Percentiles rank a stretch among this genome's conserved stretches.
Conservation (phyloP, 1,140 invertebrate species). For the Drosophila yakuba region DNA sequence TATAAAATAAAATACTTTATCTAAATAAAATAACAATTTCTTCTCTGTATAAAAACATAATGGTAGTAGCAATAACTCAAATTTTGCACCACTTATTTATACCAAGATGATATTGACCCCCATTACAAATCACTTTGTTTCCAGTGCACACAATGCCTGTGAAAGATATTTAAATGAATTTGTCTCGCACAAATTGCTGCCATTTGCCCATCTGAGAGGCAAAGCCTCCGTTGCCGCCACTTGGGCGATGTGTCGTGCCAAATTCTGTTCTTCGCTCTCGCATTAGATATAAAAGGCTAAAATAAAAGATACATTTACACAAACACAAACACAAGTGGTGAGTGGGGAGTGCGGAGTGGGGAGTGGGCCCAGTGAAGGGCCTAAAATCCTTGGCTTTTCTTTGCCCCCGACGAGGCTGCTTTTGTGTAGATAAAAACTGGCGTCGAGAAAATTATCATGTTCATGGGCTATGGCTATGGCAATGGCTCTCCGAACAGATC, state of each 20-base stretch:
- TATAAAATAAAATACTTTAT: no score
- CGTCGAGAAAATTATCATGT: constrained; percentile 83
- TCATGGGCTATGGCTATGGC: constrained; percentile 62
- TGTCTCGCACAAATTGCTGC: constrained; percentile 82
- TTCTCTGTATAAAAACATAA: neutral
- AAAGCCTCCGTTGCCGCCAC: constrained; percentile 61
- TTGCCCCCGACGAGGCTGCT: constrained; percentile 46
- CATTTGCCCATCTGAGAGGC: constrained; percentile 57
- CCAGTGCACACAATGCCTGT: constrained; percentile 33
- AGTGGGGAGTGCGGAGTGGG: neutral
- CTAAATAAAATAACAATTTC: neutral
- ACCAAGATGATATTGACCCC: neutral
- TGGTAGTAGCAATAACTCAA: no score
- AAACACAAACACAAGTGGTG: constrained; percentile 38
- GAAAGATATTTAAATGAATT: constrained; percentile 82
- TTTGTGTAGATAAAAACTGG: constrained; percentile 81
- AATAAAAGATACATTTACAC: constrained; percentile 83
- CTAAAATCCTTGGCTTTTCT: constrained; percentile 36
- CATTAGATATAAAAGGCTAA: constrained; percentile 81
- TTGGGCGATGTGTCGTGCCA: constrained; percentile 80
- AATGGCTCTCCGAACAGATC: constrained; percentile 44
- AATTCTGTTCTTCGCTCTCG: constrained; percentile 73
- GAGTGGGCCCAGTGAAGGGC: neutral
- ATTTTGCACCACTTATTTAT: neutral
- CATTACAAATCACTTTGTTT: neutral